phyloP scores from a whole-genome alignment of 2,797 vertebrate genomes.

The Knipowitschia caucasica region DNA sequence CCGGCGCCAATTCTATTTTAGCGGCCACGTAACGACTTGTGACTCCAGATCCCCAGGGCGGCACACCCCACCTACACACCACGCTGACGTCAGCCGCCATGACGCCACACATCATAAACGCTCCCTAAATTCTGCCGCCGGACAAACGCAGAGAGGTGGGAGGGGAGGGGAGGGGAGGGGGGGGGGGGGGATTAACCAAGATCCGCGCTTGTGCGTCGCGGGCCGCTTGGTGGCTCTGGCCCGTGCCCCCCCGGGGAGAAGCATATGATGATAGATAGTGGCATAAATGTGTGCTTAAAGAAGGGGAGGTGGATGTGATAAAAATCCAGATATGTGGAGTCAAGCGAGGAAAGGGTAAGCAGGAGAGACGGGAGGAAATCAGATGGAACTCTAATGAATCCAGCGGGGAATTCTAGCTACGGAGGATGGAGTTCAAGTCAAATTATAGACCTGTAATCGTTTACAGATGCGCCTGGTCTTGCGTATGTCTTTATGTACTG shows the following conservation, averaged over 20 bases:
- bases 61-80: constrained; percentile 40
- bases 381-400: constrained; percentile 48
- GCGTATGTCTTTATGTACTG: too few species aligned
- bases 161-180: too few species aligned
- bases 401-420: constrained; percentile 24
- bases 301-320: constrained; percentile 15
- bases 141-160: too few species aligned
- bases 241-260: constrained; percentile 16
- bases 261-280: constrained; percentile 20
- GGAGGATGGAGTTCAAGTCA: constrained; percentile 22
- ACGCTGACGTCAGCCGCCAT: constrained; percentile 34
- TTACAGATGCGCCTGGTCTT: not conserved
- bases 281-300: constrained; percentile 24
- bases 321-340: constrained; percentile 8
- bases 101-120: constrained; percentile 37
- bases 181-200: constrained; percentile 6
- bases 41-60: constrained; percentile 59
- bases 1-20: constrained; percentile 55
- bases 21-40: constrained; percentile 62
- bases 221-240: constrained; percentile 22
- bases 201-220: constrained; percentile 24
- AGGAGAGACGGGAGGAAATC: constrained; percentile 27
- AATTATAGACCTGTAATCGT: not conserved
- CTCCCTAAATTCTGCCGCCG: constrained; percentile 41
- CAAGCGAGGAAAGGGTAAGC: constrained; percentile 12